Percentiles rank a stretch among this genome's conserved stretches.
Evolutionary conservation across 1,140 invertebrate genomes (phyloP).

Genomic region (Drosophila miranda): DNA sequence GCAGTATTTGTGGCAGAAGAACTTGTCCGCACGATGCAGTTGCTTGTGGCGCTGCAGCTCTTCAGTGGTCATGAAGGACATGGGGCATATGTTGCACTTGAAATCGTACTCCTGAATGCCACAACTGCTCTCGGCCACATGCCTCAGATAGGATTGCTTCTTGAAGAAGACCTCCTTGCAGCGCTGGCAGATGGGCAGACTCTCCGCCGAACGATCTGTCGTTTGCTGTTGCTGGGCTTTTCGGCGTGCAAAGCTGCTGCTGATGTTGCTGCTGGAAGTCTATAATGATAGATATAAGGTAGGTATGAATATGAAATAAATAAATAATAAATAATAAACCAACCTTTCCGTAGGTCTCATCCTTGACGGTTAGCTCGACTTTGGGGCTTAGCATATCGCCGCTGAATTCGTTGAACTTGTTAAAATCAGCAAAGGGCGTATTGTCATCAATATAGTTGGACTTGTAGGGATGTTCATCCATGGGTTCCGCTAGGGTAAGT

Average conservation of each 20-base stretch:
- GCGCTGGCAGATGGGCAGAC: conserved; percentile 72
- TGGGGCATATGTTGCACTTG: conserved; percentile 75
- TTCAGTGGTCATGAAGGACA: conserved; percentile 74
- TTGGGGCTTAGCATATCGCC: conserved; percentile 70
- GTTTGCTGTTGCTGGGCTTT: conserved; percentile 64
- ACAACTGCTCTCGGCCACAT: conserved; percentile 72
- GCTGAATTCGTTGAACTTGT: conserved; percentile 58
- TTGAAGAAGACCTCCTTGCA: conserved; percentile 81
- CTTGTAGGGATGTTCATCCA: conserved; percentile 67
- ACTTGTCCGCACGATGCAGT: conserved; percentile 65
- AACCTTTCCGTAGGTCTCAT: conserved; percentile 62
- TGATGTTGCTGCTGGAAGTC: conserved; percentile 58
- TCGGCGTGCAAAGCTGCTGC: conserved; percentile 64
- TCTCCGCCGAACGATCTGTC: conserved; percentile 55
- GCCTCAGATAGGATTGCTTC: conserved; percentile 65
- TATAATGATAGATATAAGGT: background rate
- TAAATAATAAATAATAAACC: background rate
- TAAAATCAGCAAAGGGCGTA: conserved; percentile 69
- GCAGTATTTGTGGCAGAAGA: conserved; percentile 79
- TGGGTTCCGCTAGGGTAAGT: conserved; percentile 47
- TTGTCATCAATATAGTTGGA: conserved; percentile 72
- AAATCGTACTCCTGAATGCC: conserved; percentile 77
- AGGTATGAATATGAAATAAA: too few relatives aligned
- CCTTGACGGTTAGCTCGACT: conserved; percentile 58
- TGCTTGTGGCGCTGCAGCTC: conserved; percentile 69